phyloP scores from a whole-genome alignment of 2,888 invertebrate genomes.

The Orthosia incerta region DNA sequence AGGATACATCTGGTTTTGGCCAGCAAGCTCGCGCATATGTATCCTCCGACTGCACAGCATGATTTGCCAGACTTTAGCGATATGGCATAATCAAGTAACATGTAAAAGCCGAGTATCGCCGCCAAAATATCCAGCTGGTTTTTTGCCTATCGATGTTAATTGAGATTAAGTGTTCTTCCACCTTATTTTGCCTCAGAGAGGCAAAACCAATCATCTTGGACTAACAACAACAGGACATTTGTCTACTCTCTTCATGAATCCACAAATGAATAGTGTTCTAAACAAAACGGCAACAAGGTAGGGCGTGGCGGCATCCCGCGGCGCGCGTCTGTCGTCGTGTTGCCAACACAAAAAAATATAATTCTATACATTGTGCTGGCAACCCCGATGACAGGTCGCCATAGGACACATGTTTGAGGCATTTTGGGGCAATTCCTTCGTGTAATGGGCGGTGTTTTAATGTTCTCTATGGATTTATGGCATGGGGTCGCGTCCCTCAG shows the following conservation, averaged over 20 bases:
- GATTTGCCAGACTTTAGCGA: too few relatives aligned
- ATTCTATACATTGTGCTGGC: constrained; percentile 84
- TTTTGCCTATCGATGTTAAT: not conserved
- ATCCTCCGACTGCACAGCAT: too few relatives aligned
- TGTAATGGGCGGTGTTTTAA: constrained; percentile 89
- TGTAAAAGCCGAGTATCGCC: too few relatives aligned
- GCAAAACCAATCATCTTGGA: not conserved
- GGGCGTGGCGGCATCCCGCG: constrained; percentile 87
- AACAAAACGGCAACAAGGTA: constrained; percentile 88
- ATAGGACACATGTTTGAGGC: constrained; percentile 90
- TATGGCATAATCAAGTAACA: too few relatives aligned
- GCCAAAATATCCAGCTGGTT: not conserved
- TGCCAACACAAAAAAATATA: constrained; percentile 89
- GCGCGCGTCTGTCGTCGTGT: constrained; percentile 89
- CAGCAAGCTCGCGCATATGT: too few relatives aligned
- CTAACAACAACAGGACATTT: not conserved
- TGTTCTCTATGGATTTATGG: constrained; percentile 86
- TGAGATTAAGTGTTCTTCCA: not conserved
- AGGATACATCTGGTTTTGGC: too few relatives aligned
- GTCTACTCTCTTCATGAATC: constrained; percentile 63
- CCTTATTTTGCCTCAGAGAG: constrained; percentile 45
- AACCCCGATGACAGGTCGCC: constrained; percentile 90
- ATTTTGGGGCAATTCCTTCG: constrained; percentile 89
- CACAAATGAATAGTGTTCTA: constrained; percentile 84
- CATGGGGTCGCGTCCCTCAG: constrained; percentile 78